Conservation (phyloP, 2,797 vertebrate species). For the Sebastes itinus region DNA sequence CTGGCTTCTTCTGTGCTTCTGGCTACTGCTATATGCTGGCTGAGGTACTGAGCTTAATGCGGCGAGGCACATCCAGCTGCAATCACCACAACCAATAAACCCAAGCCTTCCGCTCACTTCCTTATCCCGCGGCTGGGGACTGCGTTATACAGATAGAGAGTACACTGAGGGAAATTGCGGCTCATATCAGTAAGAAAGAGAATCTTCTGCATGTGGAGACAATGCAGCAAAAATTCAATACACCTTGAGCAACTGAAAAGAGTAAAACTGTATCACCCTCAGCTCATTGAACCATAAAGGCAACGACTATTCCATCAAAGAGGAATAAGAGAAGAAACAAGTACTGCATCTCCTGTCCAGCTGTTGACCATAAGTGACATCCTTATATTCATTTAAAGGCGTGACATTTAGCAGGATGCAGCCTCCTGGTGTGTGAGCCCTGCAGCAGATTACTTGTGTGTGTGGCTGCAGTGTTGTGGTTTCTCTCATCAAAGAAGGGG, state of each 20-base stretch:
- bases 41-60: slow-evolving; percentile 73
- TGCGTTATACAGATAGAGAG: slow-evolving; percentile 19
- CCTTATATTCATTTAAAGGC: slow-evolving; percentile 41
- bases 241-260: slow-evolving; percentile 13
- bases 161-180: background rate
- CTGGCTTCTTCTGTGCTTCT: slow-evolving; percentile 65
- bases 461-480: slow-evolving; percentile 8
- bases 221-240: slow-evolving; percentile 39
- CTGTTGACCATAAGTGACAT: slow-evolving; percentile 49
- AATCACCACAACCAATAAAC: slow-evolving; percentile 69
- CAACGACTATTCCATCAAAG: slow-evolving; percentile 24
- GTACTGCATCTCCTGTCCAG: slow-evolving; percentile 11
- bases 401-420: slow-evolving; percentile 56
- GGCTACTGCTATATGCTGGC: slow-evolving; percentile 58
- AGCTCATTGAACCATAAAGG: slow-evolving; percentile 22
- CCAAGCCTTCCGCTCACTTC: slow-evolving; percentile 32
- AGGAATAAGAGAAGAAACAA: background rate
- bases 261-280: slow-evolving; percentile 11
- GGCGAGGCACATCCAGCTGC: slow-evolving; percentile 68
- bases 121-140: slow-evolving; percentile 13
- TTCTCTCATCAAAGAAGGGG: slow-evolving; percentile 1
- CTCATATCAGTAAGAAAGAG: slow-evolving; percentile 6
- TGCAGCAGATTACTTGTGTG: slow-evolving; percentile 13
- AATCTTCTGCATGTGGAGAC: slow-evolving; percentile 14
- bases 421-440: slow-evolving; percentile 28